Conservation (phyloP, 2,888 invertebrate species). For the Osmoderma eremita region DNA sequence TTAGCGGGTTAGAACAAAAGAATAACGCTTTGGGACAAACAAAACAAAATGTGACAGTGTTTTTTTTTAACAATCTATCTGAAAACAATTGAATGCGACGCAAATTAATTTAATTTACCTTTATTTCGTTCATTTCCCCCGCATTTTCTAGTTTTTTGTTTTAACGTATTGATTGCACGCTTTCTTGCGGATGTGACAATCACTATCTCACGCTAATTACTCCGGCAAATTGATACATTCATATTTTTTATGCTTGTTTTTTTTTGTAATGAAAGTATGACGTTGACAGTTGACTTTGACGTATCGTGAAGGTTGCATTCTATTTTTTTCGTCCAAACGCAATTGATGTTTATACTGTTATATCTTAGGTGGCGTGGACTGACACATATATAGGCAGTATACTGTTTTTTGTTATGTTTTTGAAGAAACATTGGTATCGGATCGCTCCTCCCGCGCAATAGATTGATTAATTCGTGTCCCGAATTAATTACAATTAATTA, state of each 20-base stretch:
- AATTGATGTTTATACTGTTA: not conserved
- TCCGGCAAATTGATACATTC: conserved; percentile 4
- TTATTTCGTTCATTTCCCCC: not conserved
- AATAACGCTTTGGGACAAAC: not conserved
- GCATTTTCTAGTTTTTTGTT: not conserved
- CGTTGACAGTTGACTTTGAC: not conserved
- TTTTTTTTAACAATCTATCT: not conserved
- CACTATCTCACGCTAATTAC: conserved; percentile 8
- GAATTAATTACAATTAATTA: too few species aligned
- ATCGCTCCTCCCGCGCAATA: too few species aligned
- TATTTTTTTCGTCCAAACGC: too few species aligned
- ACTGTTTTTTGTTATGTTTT: too few species aligned
- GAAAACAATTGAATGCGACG: not conserved
- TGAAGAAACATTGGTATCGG: too few species aligned
- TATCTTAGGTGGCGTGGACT: not conserved
- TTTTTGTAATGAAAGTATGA: not conserved
- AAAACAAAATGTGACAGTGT: not conserved
- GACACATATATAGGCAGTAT: too few species aligned
- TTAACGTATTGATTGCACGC: not conserved
- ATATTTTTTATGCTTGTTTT: conserved; percentile 1
- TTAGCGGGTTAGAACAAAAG: conserved; percentile 1
- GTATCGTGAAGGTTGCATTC: too few species aligned
- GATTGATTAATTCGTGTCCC: too few species aligned
- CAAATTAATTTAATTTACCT: conserved; percentile 4
- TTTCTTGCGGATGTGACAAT: conserved; percentile 26